Evolutionary conservation across 2,888 invertebrate genomes (phyloP), one percentile per base, ranked within the genome.

Genomic region (Proisotoma minuta): DNA sequence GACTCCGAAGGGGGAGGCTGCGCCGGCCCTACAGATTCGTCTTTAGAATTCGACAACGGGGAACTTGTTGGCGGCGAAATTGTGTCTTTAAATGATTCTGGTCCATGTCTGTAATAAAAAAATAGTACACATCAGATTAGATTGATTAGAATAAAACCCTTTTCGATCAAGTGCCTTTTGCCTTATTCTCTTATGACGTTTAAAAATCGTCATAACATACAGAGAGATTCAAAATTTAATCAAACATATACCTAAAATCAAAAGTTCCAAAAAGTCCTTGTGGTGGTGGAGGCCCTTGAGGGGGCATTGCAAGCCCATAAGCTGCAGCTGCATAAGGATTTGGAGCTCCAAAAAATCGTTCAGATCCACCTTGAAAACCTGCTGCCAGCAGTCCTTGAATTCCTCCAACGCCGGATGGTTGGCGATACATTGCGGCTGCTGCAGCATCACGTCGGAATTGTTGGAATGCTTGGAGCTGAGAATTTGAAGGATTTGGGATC

Each of bases 1-100:
- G 90, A 85, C 34, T 73, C 74, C 15, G 61, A 54, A 34, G 34
- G 15, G 34, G 34, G 34, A 15, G 15, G 43, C 27, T 40, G 28
- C 12, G 50, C 47, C 48, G 52, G 60, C 20, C 60, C 50, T 68
- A 83, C 78, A 12, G 81, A 82, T 50, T 74, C 74, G 63, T 72
- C 74, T 66, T 72, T 68, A 15, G 64, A 57, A 51, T n/a, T n/a
- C n/a, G n/a, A n/a, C n/a, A n/a, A n/a, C n/a, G n/a, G n/a, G n/a
- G n/a, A n/a, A n/a, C n/a, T n/a, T n/a, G n/a, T n/a, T n/a, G n/a
- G n/a, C n/a, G n/a, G n/a, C n/a, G n/a, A n/a, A n/a, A n/a, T n/a
- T n/a, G n/a, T n/a, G n/a, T n/a, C n/a, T n/a, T n/a, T n/a, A n/a
- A n/a, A n/a, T n/a, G n/a, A n/a, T n/a, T n/a, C n/a, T n/a, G n/a